These are phyloP conservation scores for Ashinkailepas kermadecensis DNA, from an alignment of 2,888 invertebrate genomes.

Conservation along the genomic window DNA sequence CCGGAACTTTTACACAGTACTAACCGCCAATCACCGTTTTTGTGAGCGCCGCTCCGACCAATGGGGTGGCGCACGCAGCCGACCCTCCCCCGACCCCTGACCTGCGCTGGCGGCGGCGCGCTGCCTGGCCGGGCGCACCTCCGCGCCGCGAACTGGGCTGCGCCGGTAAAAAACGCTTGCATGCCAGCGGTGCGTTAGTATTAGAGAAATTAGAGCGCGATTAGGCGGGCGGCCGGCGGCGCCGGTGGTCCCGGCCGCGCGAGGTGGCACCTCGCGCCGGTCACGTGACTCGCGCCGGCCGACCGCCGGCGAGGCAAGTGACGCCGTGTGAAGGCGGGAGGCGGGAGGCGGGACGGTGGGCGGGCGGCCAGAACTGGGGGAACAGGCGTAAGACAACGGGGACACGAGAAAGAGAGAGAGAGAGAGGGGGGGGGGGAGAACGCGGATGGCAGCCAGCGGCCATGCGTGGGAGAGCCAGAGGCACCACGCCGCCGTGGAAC, in stretches of 20 bases:
- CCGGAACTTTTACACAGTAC: background rate
- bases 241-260: background rate
- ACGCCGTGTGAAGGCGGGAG: no score
- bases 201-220: conserved; percentile 7
- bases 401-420: no score
- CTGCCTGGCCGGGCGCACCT: background rate
- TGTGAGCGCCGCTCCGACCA: background rate
- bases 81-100: background rate
- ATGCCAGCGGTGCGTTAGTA: background rate
- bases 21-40: conserved; percentile 10
- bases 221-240: background rate
- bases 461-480: no score
- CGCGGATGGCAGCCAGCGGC: no score
- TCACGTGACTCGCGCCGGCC: background rate
- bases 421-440: no score
- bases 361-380: no score
- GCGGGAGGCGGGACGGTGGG: no score
- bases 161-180: background rate
- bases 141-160: background rate
- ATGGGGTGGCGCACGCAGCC: background rate
- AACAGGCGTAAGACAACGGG: no score
- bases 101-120: background rate
- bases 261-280: background rate
- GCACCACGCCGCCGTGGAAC: no score
- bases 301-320: background rate